phyloP scores from a whole-genome alignment of 2,888 invertebrate genomes.

The Sicus ferrugineus region DNA sequence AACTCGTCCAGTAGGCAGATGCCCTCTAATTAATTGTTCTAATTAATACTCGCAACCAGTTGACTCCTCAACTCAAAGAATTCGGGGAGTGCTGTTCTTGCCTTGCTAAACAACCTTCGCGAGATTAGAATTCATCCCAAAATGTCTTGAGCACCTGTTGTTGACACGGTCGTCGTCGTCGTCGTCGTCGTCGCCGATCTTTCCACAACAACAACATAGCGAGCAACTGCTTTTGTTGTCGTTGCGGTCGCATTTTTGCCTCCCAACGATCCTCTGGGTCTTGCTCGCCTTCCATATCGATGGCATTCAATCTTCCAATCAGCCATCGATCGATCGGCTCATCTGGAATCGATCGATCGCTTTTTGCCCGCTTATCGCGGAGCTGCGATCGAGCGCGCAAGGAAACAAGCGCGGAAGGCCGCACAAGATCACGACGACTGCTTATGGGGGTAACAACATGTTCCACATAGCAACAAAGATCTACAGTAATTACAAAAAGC shows the following conservation, averaged over 20 bases:
- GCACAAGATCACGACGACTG: conserved; percentile 28
- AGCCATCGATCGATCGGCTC: conserved; percentile 37
- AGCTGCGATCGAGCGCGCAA: conserved; percentile 15
- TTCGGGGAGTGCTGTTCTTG: conserved; percentile 21
- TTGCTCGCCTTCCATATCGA: conserved; percentile 21
- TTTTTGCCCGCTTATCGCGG: conserved; percentile 23
- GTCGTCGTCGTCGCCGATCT: not conserved
- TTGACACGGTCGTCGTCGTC: too few relatives aligned
- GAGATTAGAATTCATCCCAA: conserved; percentile 45
- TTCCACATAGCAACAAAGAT: conserved; percentile 2
- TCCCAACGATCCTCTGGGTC: not conserved
- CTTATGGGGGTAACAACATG: conserved; percentile 26
- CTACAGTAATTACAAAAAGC: not conserved
- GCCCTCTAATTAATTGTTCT: too few relatives aligned
- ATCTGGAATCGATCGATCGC: conserved; percentile 6
- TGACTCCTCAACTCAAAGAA: not conserved
- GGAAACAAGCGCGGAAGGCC: conserved; percentile 23
- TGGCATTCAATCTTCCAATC: conserved; percentile 58
- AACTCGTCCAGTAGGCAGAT: too few relatives aligned
- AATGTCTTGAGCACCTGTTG: conserved; percentile 49
- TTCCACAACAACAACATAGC: not conserved
- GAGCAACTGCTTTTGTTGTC: not conserved
- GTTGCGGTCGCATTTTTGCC: conserved; percentile 9
- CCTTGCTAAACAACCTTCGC: conserved; percentile 36
- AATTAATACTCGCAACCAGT: conserved; percentile 7